Evolutionary conservation across 2,113 vertebrate species (phyloP), one percentile per base, ranked within the genome.

Genomic region (Oreochromis aureus): DNA sequence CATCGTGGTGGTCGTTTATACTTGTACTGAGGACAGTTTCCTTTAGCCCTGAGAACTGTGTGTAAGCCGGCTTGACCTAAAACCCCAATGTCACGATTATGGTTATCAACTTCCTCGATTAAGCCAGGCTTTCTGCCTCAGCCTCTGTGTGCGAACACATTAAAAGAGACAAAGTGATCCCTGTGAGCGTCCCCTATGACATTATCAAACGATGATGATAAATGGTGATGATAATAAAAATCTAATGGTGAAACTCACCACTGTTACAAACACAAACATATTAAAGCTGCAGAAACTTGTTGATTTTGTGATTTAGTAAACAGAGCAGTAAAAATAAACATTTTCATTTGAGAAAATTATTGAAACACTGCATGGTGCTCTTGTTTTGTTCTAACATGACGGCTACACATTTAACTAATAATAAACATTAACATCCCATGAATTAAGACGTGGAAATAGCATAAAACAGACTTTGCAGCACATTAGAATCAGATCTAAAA

Each of bases 211-310:
- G 22, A 46, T 71, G 13, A 71, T 44, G 39, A 71, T 71, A 69
- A 69, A 15, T 69, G 34, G n/a, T 2, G 11, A 24, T 19, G 34
- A 63, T 36, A 63, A n/a, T 36, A 3, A n/a, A 36, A 63, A 36
- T 1, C 59, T 36, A 63, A 63, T 12, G 32, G 18, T 63, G 18
- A 3, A 63, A 63, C 32, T 12, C 32, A 36, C 18, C 32, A n/a
- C 32, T 63, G 59, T 3, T 63, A 36, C 0, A 36, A 63, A 7
- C 32, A 24, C 6, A 66, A 36, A 36, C 18, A 36, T 6, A 0
- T 36, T 66, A 36, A 66, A 36, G 61, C 61, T 66, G 61, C 61
- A 66, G 61, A 66, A 66, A 36, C 18, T 36, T 66, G 61, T 71
- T 24, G 36, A 71, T 44, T 41, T 71, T 71, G 36, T 1, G 0